These are phyloP conservation scores for Catharus fuscescens DNA, from an alignment of 2,113 vertebrate species.

Conservation along the genomic window DNA sequence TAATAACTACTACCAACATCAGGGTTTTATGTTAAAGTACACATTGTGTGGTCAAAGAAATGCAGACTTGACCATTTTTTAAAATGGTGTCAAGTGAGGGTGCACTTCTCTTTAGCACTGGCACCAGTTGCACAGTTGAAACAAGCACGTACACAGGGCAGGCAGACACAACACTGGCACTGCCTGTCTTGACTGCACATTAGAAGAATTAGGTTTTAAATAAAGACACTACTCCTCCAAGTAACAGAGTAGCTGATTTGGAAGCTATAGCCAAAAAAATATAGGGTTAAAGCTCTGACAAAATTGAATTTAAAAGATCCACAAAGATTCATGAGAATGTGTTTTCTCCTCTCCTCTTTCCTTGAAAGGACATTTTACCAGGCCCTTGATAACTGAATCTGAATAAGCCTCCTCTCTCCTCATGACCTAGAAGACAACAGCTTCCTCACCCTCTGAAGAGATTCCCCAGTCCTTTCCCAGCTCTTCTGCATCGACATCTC, in stretches of 20 bases:
- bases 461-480: not conserved
- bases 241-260: not conserved
- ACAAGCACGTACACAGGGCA: not conserved
- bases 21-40: not conserved
- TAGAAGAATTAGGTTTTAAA: not conserved
- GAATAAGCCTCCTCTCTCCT: not conserved
- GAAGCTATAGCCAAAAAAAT: not conserved
- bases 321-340: accelerated
- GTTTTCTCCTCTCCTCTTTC: not conserved
- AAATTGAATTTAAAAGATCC: not conserved
- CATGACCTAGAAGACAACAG: accelerated
- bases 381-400: not conserved
- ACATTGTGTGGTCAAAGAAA: not conserved
- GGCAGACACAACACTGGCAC: not conserved
- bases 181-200: not conserved
- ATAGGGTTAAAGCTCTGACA: not conserved
- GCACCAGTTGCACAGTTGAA: not conserved
- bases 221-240: not conserved
- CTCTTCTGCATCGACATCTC: accelerated
- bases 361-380: not conserved
- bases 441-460: not conserved
- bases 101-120: not conserved
- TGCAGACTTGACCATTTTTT: not conserved
- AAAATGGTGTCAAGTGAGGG: not conserved
- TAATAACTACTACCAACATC: not conserved